Base-by-base conservation (phyloP, 2,888 invertebrate species). In the Meliscaeva auricollis region DNA sequence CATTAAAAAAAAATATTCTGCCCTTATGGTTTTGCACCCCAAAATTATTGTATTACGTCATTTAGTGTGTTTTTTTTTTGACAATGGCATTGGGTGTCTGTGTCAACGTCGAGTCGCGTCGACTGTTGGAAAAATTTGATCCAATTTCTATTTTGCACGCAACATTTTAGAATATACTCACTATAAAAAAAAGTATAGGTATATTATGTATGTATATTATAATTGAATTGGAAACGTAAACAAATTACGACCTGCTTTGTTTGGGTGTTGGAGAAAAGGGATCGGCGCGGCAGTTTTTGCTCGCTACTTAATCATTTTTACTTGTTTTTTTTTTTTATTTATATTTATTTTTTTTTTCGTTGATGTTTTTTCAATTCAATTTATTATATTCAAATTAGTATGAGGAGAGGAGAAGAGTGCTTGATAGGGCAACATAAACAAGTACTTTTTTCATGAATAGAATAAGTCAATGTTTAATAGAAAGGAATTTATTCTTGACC, bases 171-270 rank as follows among this genome's bases (percentile, higher is more conserved):
- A 13, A 41, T 13, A 46, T 11, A 15, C 46, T 15, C 6, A 3
- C 17, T 3, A 8, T 17, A 7, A 17, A 38, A 35, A 38, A n/a
- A n/a, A n/a, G n/a, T n/a, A n/a, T n/a, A n/a, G n/a, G n/a, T n/a
- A n/a, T n/a, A n/a, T n/a, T n/a, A n/a, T n/a, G n/a, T n/a, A 20
- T 20, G 20, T 32, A 17, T 20, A 58, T 38, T 35, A 20, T 52
- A 58, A 68, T 69, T 52, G 41, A 76, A 76, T 58, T 58, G 20
- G 15, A 70, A 77, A 69, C 60, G 60, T 69, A 70, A 77, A 52
- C 69, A 70, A 60, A 70, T 62, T 76, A 30, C 50, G 48, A 60
- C 41, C 58, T 13, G 26, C 26, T 38, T n/a, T 35, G 58, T 7
- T 56, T 17, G 70, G 13, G 56, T 30, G 54, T 56, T 44, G 17